phyloP scores from a whole-genome alignment of 2,797 vertebrate genomes.

The Sebastes hubbsi region DNA sequence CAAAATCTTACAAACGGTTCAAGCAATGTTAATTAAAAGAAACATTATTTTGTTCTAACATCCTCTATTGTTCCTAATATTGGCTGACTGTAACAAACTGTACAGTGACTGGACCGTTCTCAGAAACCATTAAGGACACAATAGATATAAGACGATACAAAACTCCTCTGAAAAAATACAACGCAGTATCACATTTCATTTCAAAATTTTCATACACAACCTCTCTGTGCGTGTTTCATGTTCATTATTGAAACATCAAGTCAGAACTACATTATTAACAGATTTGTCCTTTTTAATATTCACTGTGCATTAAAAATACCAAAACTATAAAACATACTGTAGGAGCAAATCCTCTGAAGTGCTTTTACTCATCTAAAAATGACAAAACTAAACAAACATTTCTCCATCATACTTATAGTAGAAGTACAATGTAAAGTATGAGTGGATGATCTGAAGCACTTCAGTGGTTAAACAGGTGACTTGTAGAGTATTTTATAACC shows the following conservation, averaged over 20 bases:
- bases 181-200: not conserved
- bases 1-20: slow-evolving; percentile 33
- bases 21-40: slow-evolving; percentile 5
- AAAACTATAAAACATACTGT: slow-evolving; percentile 20
- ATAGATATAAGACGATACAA: not conserved
- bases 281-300: slow-evolving; percentile 9
- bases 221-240: not conserved
- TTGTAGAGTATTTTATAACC: not conserved
- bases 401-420: not conserved
- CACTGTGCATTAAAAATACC: slow-evolving; percentile 44
- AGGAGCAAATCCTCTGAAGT: slow-evolving; percentile 29
- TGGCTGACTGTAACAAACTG: slow-evolving; percentile 6
- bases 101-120: slow-evolving; percentile 20
- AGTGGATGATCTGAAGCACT: not conserved
- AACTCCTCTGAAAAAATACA: not conserved
- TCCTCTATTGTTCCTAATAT: not conserved
- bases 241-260: not conserved
- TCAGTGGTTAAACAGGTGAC: not conserved
- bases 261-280: slow-evolving; percentile 13
- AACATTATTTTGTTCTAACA: not conserved
- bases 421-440: not conserved
- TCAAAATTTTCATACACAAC: not conserved
- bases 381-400: slow-evolving; percentile 1
- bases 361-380: slow-evolving; percentile 16
- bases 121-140: not conserved